Base-by-base conservation (phyloP, 2,113 vertebrate species). In the Ictidomys tridecemlineatus region DNA sequence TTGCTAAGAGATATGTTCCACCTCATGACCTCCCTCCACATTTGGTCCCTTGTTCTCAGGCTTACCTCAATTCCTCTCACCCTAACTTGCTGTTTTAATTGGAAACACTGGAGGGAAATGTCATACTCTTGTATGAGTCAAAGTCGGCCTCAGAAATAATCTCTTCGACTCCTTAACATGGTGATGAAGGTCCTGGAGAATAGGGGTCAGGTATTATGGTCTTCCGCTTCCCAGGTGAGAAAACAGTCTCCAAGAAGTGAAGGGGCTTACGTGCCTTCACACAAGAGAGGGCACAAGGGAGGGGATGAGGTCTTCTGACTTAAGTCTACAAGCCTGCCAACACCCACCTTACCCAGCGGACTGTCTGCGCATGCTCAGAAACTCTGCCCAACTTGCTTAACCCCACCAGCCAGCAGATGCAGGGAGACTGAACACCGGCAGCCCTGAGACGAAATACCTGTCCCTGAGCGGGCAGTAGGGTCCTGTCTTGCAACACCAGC, bases 181-280 rank as follows among this genome's bases (percentile, higher is more conserved):
- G 30, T 53, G 30, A 17, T 8, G 1, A 14, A 2, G 0, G n/a
- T 82, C 45, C 77, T 79, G 0, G 32, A 61, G 69, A 30, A 48
- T 1, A 26, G 45, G 45, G 82, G 63, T 17, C 18, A 26, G 24
- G 5, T 51, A 22, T n/a, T 63, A 20, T 3, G 26, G 37, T 45
- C 16, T 82, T 61, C 51, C 4, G 8, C 39, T 91, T 86, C 56
- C 78, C 53, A 84, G 61, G 91, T 80, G 65, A 96, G 70, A n/a
- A 94, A 96, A 58, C 61, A 74, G 39, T 82, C 84, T 84, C 48
- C 34, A 69, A 85, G 73, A 89, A 48, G 12, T 48, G 48, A 39
- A 51, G 26, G 22, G 48, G 45, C 58, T 92, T 85, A 10, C n/a
- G 30, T 20, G 9, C 0, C 0, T n/a, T 53, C 39, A 16, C 11